Conservation (phyloP, 2,113 vertebrate genomes). For the Psephotus haematonotus region DNA sequence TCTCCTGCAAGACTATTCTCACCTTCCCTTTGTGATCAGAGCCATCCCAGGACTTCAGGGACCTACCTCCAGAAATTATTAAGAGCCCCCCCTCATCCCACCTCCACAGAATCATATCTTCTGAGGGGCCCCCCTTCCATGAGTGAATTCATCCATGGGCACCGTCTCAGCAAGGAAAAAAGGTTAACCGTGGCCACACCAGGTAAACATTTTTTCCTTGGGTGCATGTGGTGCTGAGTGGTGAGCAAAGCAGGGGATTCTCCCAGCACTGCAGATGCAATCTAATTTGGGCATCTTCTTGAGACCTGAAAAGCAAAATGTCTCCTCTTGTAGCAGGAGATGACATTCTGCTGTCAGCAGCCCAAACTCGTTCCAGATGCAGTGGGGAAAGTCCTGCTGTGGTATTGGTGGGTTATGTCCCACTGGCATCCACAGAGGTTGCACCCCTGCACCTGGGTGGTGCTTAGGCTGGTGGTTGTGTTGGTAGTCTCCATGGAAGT, state of each 20-base stretch:
- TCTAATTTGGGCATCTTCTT: slow-evolving; percentile 55
- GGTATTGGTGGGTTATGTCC: neutral
- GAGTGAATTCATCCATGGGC: slow-evolving; percentile 83
- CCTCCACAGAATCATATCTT: slow-evolving; percentile 83
- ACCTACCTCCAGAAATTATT: slow-evolving; percentile 82
- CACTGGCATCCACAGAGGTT: neutral
- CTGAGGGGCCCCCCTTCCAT: slow-evolving; percentile 82
- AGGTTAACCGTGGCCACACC: slow-evolving; percentile 83
- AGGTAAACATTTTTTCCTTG: slow-evolving; percentile 87
- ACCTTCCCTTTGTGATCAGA: slow-evolving; percentile 88
- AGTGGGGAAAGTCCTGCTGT: neutral
- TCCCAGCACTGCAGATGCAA: slow-evolving; percentile 16
- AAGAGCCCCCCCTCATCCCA: slow-evolving; percentile 79
- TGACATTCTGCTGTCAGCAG: neutral
- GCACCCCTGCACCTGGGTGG: neutral
- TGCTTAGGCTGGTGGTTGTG: neutral
- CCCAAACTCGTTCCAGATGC: slow-evolving; percentile 58
- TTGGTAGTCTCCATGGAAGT: neutral
- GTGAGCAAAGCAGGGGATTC: slow-evolving; percentile 24
- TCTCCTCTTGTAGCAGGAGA: slow-evolving; percentile 27
- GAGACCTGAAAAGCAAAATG: slow-evolving; percentile 18
- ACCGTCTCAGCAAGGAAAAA: slow-evolving; percentile 85
- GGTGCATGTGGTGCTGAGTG: slow-evolving; percentile 79
- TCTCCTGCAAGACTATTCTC: slow-evolving; percentile 86
- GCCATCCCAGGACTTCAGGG: slow-evolving; percentile 84